Percentiles rank a stretch among this genome's conserved stretches.
phyloP scores from a whole-genome alignment of 2,888 invertebrate species.

The Boloria selene region DNA sequence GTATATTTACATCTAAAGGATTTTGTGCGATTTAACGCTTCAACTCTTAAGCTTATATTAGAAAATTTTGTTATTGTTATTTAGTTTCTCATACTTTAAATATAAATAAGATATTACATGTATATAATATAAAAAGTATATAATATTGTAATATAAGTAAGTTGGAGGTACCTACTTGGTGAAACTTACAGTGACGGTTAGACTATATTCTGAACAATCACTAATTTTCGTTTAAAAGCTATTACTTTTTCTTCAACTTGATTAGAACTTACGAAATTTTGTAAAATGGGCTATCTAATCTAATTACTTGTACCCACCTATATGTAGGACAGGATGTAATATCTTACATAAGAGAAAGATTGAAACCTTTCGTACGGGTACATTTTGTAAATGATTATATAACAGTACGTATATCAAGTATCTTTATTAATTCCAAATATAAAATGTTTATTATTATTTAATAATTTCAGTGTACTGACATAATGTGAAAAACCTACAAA shows the following conservation, averaged over 20 bases:
- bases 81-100: too few relatives aligned
- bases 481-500: too few relatives aligned
- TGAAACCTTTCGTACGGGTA: slow-evolving; percentile 14
- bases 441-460: background rate
- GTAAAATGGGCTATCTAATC: slow-evolving; percentile 4
- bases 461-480: too few relatives aligned
- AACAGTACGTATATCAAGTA: slow-evolving; percentile 8
- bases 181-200: too few relatives aligned
- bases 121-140: background rate
- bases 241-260: background rate
- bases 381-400: slow-evolving; percentile 19
- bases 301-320: slow-evolving; percentile 4
- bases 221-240: too few relatives aligned
- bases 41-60: background rate
- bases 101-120: background rate
- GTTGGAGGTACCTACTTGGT: too few relatives aligned
- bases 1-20: background rate
- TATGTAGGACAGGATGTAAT: slow-evolving; percentile 15
- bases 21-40: slow-evolving; percentile 12
- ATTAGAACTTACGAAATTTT: slow-evolving; percentile 3
- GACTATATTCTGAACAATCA: too few relatives aligned
- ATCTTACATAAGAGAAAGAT: slow-evolving; percentile 22
- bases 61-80: background rate
- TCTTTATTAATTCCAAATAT: slow-evolving; percentile 10
- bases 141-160: too few relatives aligned